A percentile compares a stretch with the other conserved stretches of the same genome.
Evolutionary conservation across 2,113 vertebrate species (phyloP).

Genomic region (Addax nasomaculatus): DNA sequence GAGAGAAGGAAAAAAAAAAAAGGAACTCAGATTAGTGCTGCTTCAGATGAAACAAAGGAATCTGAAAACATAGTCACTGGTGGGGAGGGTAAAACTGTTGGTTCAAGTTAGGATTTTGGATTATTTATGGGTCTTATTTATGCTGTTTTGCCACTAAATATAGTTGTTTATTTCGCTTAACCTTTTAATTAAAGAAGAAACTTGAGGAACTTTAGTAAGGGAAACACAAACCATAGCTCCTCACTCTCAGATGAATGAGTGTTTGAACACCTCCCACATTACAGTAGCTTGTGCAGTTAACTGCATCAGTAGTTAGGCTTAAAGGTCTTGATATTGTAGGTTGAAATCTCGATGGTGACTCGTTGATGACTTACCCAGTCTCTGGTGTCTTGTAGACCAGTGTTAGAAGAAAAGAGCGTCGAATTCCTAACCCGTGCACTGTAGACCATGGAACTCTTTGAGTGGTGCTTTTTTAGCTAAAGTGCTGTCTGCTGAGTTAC

Average conservation of each 20-base stretch:
- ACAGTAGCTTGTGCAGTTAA: not conserved
- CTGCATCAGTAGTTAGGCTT: not conserved
- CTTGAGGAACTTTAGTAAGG: conserved; percentile 11
- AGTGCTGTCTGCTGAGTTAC: not conserved
- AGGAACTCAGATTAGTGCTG: not conserved
- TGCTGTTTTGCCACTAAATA: not conserved
- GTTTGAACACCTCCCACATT: too few relatives aligned
- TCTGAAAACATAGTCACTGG: not conserved
- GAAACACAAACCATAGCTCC: not conserved
- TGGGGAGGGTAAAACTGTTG: not conserved
- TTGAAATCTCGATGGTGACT: not conserved
- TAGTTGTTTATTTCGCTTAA: conserved; percentile 8
- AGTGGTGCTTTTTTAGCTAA: not conserved
- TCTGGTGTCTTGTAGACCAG: not conserved
- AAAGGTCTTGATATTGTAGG: not conserved
- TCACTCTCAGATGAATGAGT: not conserved
- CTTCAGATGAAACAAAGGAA: not conserved
- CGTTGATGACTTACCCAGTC: not conserved
- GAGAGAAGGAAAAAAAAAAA: not conserved
- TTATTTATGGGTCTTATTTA: not conserved
- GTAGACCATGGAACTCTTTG: not conserved
- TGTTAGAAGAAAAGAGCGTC: not conserved
- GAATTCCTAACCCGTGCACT: not conserved
- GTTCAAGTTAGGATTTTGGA: not conserved
- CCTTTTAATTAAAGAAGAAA: conserved; percentile 7